These are phyloP conservation scores for Acanthosepion esculentum DNA, from an alignment of 2,888 invertebrate genomes.

Conservation along the genomic window DNA sequence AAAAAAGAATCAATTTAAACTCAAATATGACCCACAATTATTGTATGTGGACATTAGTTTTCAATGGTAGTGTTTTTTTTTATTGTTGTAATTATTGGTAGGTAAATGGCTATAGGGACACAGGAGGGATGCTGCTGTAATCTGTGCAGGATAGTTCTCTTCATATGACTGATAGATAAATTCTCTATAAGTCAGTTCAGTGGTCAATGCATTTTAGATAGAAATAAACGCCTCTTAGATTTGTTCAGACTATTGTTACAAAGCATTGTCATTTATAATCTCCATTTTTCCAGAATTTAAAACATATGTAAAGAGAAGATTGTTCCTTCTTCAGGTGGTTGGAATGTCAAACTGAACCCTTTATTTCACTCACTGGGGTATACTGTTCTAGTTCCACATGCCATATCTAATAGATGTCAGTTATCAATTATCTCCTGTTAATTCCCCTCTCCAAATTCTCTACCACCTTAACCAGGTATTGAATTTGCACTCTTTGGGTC, in stretches of 20 bases:
- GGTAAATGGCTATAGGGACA: background rate
- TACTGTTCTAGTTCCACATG: too few species aligned
- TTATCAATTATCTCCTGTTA: too few species aligned
- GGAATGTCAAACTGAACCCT: too few species aligned
- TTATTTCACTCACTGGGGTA: too few species aligned
- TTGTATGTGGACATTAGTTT: background rate
- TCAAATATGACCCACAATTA: background rate
- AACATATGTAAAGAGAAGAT: background rate
- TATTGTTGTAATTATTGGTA: background rate
- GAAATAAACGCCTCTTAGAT: background rate
- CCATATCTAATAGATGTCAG: too few species aligned
- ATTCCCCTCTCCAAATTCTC: too few species aligned
- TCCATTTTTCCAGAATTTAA: background rate
- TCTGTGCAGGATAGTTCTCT: background rate
- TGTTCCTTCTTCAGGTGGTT: too few species aligned
- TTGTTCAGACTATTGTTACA: background rate
- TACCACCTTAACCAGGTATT: too few species aligned
- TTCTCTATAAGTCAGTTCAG: background rate
- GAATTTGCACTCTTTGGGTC: too few species aligned
- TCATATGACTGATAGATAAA: background rate
- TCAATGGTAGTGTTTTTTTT: background rate
- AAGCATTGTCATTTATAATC: background rate
- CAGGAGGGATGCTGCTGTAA: background rate
- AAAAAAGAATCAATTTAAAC: background rate
- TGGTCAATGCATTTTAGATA: background rate